Evolutionary conservation across 1,140 invertebrate genomes (phyloP).

Genomic region (Lordiphosa mommai): DNA sequence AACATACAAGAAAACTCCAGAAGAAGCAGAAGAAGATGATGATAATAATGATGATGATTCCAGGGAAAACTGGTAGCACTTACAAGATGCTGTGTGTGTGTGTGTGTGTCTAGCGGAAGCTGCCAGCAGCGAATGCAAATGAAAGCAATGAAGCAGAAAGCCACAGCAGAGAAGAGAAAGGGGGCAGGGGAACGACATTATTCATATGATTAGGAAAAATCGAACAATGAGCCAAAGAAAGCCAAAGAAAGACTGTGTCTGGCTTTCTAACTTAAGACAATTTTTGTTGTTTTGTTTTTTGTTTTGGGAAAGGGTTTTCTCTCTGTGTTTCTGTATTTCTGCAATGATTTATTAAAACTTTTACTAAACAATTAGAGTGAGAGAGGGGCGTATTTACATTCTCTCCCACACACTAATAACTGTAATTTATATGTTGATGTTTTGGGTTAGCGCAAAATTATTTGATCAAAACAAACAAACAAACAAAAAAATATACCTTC

Average conservation of each 20-base stretch:
- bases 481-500: neutral
- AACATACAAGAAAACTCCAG: slow-evolving; percentile 24
- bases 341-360: slow-evolving; percentile 71
- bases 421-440: slow-evolving; percentile 54
- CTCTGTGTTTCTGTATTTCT: slow-evolving; percentile 26
- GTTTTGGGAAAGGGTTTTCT: slow-evolving; percentile 61
- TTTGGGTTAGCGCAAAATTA: slow-evolving; percentile 11
- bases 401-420: slow-evolving; percentile 49
- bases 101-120: slow-evolving; percentile 34
- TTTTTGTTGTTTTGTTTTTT: slow-evolving; percentile 26
- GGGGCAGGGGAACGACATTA: slow-evolving; percentile 34
- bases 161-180: slow-evolving; percentile 6
- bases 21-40: slow-evolving; percentile 21
- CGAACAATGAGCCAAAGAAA: slow-evolving; percentile 58
- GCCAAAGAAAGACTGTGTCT: slow-evolving; percentile 34
- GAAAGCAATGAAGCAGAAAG: slow-evolving; percentile 72
- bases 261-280: slow-evolving; percentile 52
- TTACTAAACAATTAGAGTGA: slow-evolving; percentile 56
- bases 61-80: slow-evolving; percentile 43
- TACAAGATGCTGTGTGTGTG: slow-evolving; percentile 4
- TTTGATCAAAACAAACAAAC: neutral
- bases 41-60: slow-evolving; percentile 31
- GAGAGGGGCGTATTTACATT: neutral
- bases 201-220: slow-evolving; percentile 77
- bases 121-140: slow-evolving; percentile 63